Base-by-base conservation (phyloP, 37 sponge, comb jelly and placozoan species). In the Bolinopsis microptera region DNA sequence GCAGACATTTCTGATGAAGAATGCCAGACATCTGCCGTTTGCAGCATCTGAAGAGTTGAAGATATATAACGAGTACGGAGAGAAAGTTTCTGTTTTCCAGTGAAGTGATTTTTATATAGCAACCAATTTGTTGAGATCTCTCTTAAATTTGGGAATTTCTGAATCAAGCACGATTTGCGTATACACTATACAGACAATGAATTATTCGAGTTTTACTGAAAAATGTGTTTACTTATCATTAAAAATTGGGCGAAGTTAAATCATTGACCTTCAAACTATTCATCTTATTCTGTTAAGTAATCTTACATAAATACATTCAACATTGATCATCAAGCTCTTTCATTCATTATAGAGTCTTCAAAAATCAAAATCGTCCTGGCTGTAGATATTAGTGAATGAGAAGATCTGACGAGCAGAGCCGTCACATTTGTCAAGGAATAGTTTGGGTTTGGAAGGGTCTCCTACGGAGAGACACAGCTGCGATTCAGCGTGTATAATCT, bases 11-110 rank as follows among this genome's bases (percentile, higher is more conserved):
- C 5, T 86, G 38, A 86, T 86, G 30, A 86, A 86, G 35, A 86
- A 86, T 86, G 90, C 90, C 9, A 39, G 26, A 25, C 90, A 86
- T 41, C 39, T 86, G 61, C 90, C 90, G 61, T 86, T 86, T 86
- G 90, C 22, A 33, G 90, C 90, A 23, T 39, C 90, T 5, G 61
- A 86, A n/a, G 90, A 86, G 28, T 27, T 86, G n/a, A 39, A 23
- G 3, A 41, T 86, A 26, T 86, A 28, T 41, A 34, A 86, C 39
- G 90, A 86, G 61, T 86, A 86, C 26, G 90, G 90, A 39, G 90
- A 86, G 26, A 86, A 39, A 30, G 90, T 86, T 13, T 36, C 90
- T 39, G 90, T 86, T 26, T 86, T 86, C 22, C 90, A 40, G 26
- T 72, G 75, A 72, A 28, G 26, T 72, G 61, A 48, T 48, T 48